Evolutionary conservation across 92 coral and sea anemone species (phyloP).

Genomic region (Siderastrea siderea): DNA sequence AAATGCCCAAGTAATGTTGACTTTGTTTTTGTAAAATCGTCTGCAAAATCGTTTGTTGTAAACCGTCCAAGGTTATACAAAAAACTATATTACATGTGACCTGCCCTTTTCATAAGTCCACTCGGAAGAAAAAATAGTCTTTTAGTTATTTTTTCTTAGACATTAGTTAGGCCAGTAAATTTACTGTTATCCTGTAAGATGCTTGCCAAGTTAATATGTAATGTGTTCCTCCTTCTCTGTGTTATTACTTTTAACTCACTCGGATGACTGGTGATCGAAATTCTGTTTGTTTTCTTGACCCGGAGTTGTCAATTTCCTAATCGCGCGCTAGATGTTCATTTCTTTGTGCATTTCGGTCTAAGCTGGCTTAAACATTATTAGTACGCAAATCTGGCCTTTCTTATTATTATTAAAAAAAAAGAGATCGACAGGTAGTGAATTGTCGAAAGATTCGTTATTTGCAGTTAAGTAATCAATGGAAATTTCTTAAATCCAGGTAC

Average conservation of each 20-base stretch:
- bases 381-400: neutral
- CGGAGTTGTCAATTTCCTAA: neutral
- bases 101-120: too few relatives aligned
- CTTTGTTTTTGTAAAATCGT: too few relatives aligned
- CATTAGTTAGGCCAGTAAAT: neutral
- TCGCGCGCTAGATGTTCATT: neutral
- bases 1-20: too few relatives aligned
- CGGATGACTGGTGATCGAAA: neutral
- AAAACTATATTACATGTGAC: too few relatives aligned
- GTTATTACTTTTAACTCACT: neutral
- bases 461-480: neutral
- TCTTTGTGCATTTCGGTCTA: neutral
- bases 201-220: neutral
- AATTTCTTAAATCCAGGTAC: neutral
- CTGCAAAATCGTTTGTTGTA: too few relatives aligned
- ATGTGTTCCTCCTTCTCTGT: neutral
- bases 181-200: neutral
- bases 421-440: neutral
- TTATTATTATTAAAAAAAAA: neutral
- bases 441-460: neutral
- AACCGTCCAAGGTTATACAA: too few relatives aligned
- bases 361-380: neutral
- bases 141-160: too few relatives aligned
- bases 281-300: conserved; percentile 8
- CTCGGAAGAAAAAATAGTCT: too few relatives aligned